Conservation (phyloP, 1,140 invertebrate genomes). For the Drosophila auraria region DNA sequence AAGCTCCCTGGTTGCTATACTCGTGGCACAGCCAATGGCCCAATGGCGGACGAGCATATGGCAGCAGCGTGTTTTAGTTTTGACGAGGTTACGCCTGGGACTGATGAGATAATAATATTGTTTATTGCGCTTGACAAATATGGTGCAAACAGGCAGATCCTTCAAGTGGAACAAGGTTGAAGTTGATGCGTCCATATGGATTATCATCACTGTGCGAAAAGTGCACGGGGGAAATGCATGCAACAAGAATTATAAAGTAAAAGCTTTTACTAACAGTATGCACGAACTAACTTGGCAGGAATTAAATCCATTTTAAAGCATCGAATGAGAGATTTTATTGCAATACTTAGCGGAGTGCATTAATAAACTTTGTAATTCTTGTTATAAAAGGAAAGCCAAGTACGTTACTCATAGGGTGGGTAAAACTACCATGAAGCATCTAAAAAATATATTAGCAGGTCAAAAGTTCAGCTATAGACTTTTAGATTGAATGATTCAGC, state of each 20-base stretch:
- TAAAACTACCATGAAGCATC: too few species aligned
- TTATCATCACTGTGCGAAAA: not conserved
- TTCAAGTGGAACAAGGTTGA: slow-evolving; percentile 20
- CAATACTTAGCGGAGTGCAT: too few species aligned
- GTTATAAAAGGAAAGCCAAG: too few species aligned
- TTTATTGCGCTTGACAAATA: slow-evolving; percentile 27
- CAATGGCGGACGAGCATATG: slow-evolving; percentile 27
- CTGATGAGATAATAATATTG: slow-evolving; percentile 48
- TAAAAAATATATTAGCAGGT: not conserved
- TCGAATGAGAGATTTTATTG: too few species aligned
- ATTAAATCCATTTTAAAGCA: too few species aligned
- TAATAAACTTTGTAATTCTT: too few species aligned
- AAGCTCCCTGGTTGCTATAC: slow-evolving; percentile 2
- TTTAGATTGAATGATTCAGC: not conserved
- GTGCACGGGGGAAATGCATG: not conserved
- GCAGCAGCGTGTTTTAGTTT: slow-evolving; percentile 25
- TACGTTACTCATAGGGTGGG: too few species aligned
- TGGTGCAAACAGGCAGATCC: slow-evolving; percentile 4
- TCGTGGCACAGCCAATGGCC: slow-evolving; percentile 26
- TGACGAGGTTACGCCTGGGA: slow-evolving; percentile 36
- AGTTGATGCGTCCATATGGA: slow-evolving; percentile 22
- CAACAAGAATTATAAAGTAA: not conserved
- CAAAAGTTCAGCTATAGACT: not conserved
- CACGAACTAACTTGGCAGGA: too few species aligned
- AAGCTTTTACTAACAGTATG: not conserved